Base-by-base conservation (phyloP, 2,113 vertebrate genomes). In the Sceloporus undulatus region DNA sequence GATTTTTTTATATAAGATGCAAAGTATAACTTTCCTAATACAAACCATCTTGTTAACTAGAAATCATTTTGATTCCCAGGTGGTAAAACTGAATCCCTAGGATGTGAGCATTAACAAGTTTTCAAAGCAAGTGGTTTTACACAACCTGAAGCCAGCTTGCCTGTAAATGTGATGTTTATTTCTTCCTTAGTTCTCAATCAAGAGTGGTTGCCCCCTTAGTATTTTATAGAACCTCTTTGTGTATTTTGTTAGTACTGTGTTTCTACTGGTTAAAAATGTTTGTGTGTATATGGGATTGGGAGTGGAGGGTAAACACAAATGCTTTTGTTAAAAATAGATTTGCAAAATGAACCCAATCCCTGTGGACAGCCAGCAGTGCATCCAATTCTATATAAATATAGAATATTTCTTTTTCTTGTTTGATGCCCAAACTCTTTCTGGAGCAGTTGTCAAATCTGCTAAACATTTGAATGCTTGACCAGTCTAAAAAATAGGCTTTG, bases 311-410 rank as follows among this genome's bases (percentile, higher is more conserved):
- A 59, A 79, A 38, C 62, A 65, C 68, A 68, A 42, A 27, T 82
- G 23, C 14, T 73, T n/a, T 18, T 76, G 77, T 34, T 83, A 83
- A 83, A 68, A 88, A 54, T 54, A 56, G 66, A 34, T 66, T 25
- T 76, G 29, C 42, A 68, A 76, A 77, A 27, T 25, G 73, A 82
- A 82, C 38, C 18, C 82, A 66, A 75, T 23, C 23, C 91, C 84
- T 1, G 1, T 56, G 79, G 9, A 82, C 0, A 0, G 1, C 0
- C 0, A 0, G 0, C 80, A n/a, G 21, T 29, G 16, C 9, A 80
- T 90, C 75, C 78, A 18, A 91, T 27, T 70, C 21, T 27, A 19
- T 0, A 0, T 62, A 62, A 62, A 65, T 23, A 62, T 25, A 0
- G 4, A 81, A 48, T 25, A 82, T 42, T 75, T 70, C 25, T 9